These are phyloP conservation scores for Agrotis clavis DNA, from an alignment of 2,888 invertebrate species.

Conservation along the genomic window DNA sequence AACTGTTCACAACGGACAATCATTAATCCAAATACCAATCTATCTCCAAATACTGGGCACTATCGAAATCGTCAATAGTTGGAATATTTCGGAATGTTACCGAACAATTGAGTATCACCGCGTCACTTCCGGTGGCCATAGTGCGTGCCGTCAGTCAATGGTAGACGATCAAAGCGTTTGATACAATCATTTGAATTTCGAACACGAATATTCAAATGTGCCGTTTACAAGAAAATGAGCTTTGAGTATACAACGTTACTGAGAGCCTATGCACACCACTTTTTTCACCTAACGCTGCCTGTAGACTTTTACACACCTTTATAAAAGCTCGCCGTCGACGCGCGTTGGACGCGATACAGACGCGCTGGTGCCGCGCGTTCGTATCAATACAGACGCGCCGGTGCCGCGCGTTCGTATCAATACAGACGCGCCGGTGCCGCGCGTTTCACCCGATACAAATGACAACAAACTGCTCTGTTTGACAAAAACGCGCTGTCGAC, in stretches of 20 bases:
- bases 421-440: too few relatives aligned
- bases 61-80: background rate
- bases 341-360: too few relatives aligned
- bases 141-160: background rate
- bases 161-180: background rate
- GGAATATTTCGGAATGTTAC: conserved; percentile 12
- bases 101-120: conserved; percentile 9
- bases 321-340: too few relatives aligned
- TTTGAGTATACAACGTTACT: too few relatives aligned
- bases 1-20: background rate
- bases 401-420: too few relatives aligned
- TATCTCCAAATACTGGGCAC: background rate
- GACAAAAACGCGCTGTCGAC: too few relatives aligned
- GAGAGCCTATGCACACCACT: too few relatives aligned
- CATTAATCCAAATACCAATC: background rate
- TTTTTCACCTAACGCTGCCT: too few relatives aligned
- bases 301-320: background rate
- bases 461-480: too few relatives aligned
- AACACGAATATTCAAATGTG: background rate
- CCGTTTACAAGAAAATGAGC: background rate
- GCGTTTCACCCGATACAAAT: too few relatives aligned
- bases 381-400: too few relatives aligned
- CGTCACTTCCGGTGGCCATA: conserved; percentile 12
- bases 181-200: conserved; percentile 21
- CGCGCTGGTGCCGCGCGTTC: too few relatives aligned